Evolutionary conservation across 2,888 invertebrate genomes (phyloP).

Genomic region (Dynastes tityus): DNA sequence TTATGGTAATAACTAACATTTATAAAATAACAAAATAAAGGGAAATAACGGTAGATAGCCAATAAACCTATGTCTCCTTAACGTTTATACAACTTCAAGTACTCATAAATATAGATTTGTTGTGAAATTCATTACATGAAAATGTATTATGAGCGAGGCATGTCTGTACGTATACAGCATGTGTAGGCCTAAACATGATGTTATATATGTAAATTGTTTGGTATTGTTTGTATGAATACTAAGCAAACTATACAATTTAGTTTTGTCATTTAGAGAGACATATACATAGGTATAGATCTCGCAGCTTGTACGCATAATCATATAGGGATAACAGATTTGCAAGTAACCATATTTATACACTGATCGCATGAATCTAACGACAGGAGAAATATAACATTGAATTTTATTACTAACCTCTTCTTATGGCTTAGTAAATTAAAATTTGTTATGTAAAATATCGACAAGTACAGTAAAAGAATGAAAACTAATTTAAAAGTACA

Average conservation of each 20-base stretch:
- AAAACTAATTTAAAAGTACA: too few relatives aligned
- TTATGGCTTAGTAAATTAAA: too few relatives aligned
- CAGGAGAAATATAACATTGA: too few relatives aligned
- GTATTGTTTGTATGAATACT: slow-evolving; percentile 45
- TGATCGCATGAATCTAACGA: neutral
- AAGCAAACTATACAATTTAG: slow-evolving; percentile 35
- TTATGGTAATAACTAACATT: slow-evolving; percentile 8
- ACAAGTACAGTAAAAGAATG: too few relatives aligned
- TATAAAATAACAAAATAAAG: slow-evolving; percentile 2
- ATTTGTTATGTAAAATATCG: too few relatives aligned
- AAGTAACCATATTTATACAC: neutral
- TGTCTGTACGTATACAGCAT: slow-evolving; percentile 14
- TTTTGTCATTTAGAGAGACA: slow-evolving; percentile 36
- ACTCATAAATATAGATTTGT: slow-evolving; percentile 39
- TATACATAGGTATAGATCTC: neutral
- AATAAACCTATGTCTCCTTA: neutral
- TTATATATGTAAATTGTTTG: slow-evolving; percentile 44
- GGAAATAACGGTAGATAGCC: slow-evolving; percentile 1
- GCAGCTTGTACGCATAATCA: neutral
- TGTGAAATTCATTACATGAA: slow-evolving; percentile 45
- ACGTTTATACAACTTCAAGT: slow-evolving; percentile 1
- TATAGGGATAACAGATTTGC: slow-evolving; percentile 14
- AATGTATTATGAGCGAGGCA: slow-evolving; percentile 36
- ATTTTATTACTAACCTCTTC: too few relatives aligned
- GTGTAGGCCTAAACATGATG: slow-evolving; percentile 32